phyloP scores from a whole-genome alignment of 2,113 vertebrate species.

The Monopterus albus region DNA sequence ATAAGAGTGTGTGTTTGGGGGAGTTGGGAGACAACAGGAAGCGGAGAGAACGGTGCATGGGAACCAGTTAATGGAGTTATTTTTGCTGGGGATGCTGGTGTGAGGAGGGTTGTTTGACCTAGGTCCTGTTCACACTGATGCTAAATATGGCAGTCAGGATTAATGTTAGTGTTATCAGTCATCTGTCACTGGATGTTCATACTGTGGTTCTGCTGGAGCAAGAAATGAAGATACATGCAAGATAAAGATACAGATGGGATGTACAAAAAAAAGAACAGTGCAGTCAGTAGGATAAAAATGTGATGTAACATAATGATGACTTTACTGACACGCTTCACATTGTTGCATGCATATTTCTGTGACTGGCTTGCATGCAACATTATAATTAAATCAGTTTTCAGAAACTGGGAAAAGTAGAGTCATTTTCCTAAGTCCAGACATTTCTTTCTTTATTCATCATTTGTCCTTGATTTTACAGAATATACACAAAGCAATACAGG shows the following conservation, averaged over 20 bases:
- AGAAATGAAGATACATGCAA: neutral
- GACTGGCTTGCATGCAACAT: neutral
- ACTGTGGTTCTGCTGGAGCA: neutral
- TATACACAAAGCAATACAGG: too few relatives aligned
- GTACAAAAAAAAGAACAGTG: neutral
- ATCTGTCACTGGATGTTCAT: slow-evolving; percentile 18
- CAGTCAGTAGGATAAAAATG: too few relatives aligned
- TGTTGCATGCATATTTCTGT: too few relatives aligned
- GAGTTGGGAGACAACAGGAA: slow-evolving; percentile 60
- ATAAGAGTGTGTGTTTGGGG: slow-evolving; percentile 26
- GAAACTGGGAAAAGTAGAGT: too few relatives aligned
- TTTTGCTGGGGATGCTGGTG: slow-evolving; percentile 57
- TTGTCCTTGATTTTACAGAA: too few relatives aligned
- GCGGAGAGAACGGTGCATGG: slow-evolving; percentile 60
- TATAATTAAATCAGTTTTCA: neutral
- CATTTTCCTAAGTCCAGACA: too few relatives aligned
- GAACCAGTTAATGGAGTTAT: slow-evolving; percentile 67
- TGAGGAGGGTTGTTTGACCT: slow-evolving; percentile 61
- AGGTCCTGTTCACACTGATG: slow-evolving; percentile 57
- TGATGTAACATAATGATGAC: too few relatives aligned
- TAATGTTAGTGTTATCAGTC: slow-evolving; percentile 45
- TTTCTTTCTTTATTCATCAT: too few relatives aligned
- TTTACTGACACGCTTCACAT: too few relatives aligned
- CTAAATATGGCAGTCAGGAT: slow-evolving; percentile 41
- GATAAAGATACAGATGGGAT: neutral